Evolutionary conservation across 23 tunicate species (phyloP).

Genomic region (Ciona savignyi): DNA sequence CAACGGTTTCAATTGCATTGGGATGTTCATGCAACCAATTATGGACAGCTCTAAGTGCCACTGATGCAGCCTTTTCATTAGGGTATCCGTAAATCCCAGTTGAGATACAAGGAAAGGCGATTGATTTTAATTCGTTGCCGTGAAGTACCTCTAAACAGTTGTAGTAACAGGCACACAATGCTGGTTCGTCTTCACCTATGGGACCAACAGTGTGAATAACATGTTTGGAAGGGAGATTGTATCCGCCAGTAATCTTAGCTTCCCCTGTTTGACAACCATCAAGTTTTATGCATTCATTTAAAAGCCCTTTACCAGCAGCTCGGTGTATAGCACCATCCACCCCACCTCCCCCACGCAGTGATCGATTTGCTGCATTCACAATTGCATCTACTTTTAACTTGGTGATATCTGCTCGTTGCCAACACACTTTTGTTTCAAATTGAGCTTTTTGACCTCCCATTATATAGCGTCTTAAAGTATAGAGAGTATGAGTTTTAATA

Average conservation of each 20-base stretch:
- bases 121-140: conserved; percentile 20
- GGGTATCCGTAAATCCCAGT: too few species aligned
- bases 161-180: conserved; percentile 22
- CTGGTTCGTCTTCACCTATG: conserved; percentile 28
- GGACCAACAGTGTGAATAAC: conserved; percentile 96
- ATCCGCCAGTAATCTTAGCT: conserved; percentile 80
- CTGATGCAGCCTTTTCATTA: too few species aligned
- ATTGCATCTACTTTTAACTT: conserved; percentile 51
- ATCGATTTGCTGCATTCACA: conserved; percentile 68
- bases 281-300: too few species aligned
- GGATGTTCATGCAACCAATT: too few species aligned
- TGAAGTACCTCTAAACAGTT: conserved; percentile 26
- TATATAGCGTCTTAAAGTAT: too few species aligned
- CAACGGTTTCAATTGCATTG: too few species aligned
- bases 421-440: too few species aligned
- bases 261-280: conserved; percentile 83
- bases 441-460: too few species aligned
- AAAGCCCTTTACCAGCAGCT: too few species aligned
- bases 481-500: too few species aligned
- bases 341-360: conserved; percentile 83
- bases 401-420: conserved; percentile 76
- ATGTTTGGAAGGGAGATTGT: conserved; percentile 54
- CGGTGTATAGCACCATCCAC: conserved; percentile 88
- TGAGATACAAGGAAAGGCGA: conserved; percentile 95
- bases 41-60: too few species aligned